Evolutionary conservation across 1,140 invertebrate species (phyloP).

Genomic region (Diabrotica virgifera): DNA sequence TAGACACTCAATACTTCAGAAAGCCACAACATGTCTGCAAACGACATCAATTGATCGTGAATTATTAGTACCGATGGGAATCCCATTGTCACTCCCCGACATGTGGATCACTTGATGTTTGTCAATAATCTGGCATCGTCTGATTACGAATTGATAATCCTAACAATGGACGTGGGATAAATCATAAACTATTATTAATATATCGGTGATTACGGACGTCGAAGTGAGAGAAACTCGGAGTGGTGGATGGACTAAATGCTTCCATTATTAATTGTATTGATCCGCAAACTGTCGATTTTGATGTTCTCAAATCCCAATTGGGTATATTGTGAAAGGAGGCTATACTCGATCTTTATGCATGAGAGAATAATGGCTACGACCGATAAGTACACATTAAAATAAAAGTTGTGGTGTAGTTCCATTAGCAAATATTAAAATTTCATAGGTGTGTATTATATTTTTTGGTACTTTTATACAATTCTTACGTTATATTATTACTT

Average conservation of each 20-base stretch:
- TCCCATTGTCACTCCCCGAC: neutral
- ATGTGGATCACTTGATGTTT: slow-evolving; percentile 10
- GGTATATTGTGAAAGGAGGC: no score
- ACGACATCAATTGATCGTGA: slow-evolving; percentile 6
- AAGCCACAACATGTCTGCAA: neutral
- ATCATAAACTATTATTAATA: slow-evolving; percentile 9
- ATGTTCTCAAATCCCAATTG: no score
- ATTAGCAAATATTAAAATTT: no score
- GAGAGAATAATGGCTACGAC: no score
- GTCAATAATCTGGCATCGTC: slow-evolving; percentile 8
- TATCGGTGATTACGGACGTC: slow-evolving; percentile 2
- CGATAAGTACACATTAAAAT: no score
- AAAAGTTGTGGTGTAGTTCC: no score
- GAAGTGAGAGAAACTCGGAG: neutral
- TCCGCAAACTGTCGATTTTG: no score
- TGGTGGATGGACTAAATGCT: neutral
- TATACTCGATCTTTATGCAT: no score
- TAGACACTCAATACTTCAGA: neutral
- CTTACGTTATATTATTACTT: no score
- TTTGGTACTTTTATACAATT: no score
- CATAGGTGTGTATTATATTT: no score
- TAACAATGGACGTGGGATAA: neutral
- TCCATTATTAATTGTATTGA: neutral
- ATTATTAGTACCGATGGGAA: slow-evolving; percentile 7
- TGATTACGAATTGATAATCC: slow-evolving; percentile 8